A percentile compares a stretch with the other conserved stretches of the same genome.
Evolutionary conservation across 2,113 vertebrate species (phyloP).

Genomic region (Oreochromis spilurus): DNA sequence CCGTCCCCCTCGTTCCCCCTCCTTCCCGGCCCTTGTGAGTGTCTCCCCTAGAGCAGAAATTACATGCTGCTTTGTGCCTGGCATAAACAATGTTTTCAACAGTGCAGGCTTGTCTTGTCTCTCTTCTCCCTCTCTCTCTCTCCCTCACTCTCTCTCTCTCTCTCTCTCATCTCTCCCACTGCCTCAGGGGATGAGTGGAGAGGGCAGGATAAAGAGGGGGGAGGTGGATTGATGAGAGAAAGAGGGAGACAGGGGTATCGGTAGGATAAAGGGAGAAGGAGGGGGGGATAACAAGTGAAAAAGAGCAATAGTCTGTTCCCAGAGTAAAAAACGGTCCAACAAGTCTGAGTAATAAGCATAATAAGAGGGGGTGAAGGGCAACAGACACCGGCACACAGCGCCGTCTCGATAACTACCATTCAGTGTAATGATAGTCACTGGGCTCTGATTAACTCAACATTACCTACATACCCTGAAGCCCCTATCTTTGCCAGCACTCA

Average conservation of each 20-base stretch:
- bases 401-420: slow-evolving; percentile 43
- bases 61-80: slow-evolving; percentile 66
- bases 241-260: slow-evolving; percentile 22
- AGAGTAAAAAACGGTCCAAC: slow-evolving; percentile 20
- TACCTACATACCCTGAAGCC: slow-evolving; percentile 39
- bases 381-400: slow-evolving; percentile 1
- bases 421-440: slow-evolving; percentile 51
- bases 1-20: not conserved
- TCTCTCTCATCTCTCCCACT: not conserved
- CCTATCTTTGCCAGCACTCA: slow-evolving; percentile 36
- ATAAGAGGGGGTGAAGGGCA: slow-evolving; percentile 47
- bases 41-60: slow-evolving; percentile 64
- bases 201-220: slow-evolving; percentile 4
- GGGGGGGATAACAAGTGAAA: slow-evolving; percentile 31
- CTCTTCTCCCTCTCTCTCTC: not conserved
- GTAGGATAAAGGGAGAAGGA: slow-evolving; percentile 15
- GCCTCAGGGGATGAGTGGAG: slow-evolving; percentile 22
- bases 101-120: slow-evolving; percentile 57
- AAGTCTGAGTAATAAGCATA: slow-evolving; percentile 56
- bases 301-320: slow-evolving; percentile 57
- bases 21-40: slow-evolving; percentile 25
- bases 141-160: not conserved
- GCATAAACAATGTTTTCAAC: slow-evolving; percentile 70
- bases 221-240: slow-evolving; percentile 18
- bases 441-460: slow-evolving; percentile 43